A percentile compares a stretch with the other conserved stretches of the same genome.
These are phyloP conservation scores for Plutella xylostella DNA, from an alignment of 2,888 invertebrate species.

Conservation along the genomic window DNA sequence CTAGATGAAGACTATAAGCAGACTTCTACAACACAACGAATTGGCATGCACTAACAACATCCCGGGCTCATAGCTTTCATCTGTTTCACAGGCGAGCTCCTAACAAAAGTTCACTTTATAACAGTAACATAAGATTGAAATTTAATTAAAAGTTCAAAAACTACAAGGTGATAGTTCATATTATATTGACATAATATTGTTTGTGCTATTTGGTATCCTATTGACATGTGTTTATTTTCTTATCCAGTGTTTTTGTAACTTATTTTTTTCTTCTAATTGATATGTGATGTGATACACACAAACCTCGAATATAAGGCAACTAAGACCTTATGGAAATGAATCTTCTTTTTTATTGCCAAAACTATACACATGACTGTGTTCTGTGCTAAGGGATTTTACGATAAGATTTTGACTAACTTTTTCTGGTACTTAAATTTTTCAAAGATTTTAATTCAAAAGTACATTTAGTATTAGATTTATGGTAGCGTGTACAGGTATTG, in stretches of 20 bases:
- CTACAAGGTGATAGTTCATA: slow-evolving; percentile 63
- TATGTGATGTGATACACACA: slow-evolving; percentile 61
- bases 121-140: slow-evolving; percentile 58
- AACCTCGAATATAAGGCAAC: slow-evolving; percentile 59
- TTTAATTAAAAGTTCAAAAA: slow-evolving; percentile 63
- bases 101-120: slow-evolving; percentile 39
- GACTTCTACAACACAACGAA: slow-evolving; percentile 20
- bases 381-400: slow-evolving; percentile 33
- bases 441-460: slow-evolving; percentile 43
- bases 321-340: slow-evolving; percentile 43
- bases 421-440: slow-evolving; percentile 34
- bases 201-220: slow-evolving; percentile 58
- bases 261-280: slow-evolving; percentile 47
- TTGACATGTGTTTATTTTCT: slow-evolving; percentile 48
- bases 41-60: neutral
- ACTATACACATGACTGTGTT: slow-evolving; percentile 40
- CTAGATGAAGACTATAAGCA: slow-evolving; percentile 15
- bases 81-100: slow-evolving; percentile 1
- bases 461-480: slow-evolving; percentile 56
- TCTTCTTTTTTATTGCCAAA: slow-evolving; percentile 44
- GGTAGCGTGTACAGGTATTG: slow-evolving; percentile 58
- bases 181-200: slow-evolving; percentile 45
- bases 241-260: slow-evolving; percentile 57
- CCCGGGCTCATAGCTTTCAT: neutral
- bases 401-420: slow-evolving; percentile 52